Base-by-base conservation (phyloP, 2,113 vertebrate species). In the Rhinoptilus africanus region DNA sequence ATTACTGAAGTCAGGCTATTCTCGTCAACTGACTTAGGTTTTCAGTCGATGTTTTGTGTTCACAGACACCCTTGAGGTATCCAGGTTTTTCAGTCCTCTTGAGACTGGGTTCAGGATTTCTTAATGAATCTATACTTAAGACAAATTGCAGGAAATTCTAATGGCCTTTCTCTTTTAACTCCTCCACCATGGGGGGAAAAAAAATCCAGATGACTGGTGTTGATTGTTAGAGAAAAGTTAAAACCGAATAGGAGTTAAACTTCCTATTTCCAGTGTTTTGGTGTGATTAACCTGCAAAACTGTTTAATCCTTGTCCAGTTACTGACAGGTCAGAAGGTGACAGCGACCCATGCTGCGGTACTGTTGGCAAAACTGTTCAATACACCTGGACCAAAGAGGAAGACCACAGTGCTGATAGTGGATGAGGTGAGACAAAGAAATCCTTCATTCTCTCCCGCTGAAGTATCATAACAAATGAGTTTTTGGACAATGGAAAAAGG, bases 251-350 rank as follows among this genome's bases (percentile, higher is more conserved):
- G 19, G 34, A 43, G 4, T 75, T 69, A 78, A 85, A 80, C 19
- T 54, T 56, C 34, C 12, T 32, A 21, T 85, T 88, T 48, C n/a
- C 30, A 71, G 15, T 4, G 12, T 7, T 67, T 71, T 76, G 8
- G 10, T 73, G 27, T 85, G 51, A 84, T 77, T 95, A 87, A 95
- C n/a, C 47, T 92, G 20, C 51, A 79, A 6, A 17, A 16, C 10
- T 93, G 17, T 78, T 88, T 80, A 93, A 93, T 87, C 32, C 27
- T 59, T 81, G 34, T 93, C 48, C 97, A 99, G 99, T 98, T 99
- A 82, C 97, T 99, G 96, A 99, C 99, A 3, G 98, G 98, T 88
- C 99, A 99, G 96, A 99, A 99, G 96, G 99, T 98, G 59, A 99
- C 99, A 7, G 97, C 99, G 26, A 98, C 97, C 86, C 99, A 99